Percentiles rank a stretch among this genome's conserved stretches.
Evolutionary conservation across 2,113 vertebrate genomes (phyloP).

Genomic region (Thalassarche chlororhynchos): DNA sequence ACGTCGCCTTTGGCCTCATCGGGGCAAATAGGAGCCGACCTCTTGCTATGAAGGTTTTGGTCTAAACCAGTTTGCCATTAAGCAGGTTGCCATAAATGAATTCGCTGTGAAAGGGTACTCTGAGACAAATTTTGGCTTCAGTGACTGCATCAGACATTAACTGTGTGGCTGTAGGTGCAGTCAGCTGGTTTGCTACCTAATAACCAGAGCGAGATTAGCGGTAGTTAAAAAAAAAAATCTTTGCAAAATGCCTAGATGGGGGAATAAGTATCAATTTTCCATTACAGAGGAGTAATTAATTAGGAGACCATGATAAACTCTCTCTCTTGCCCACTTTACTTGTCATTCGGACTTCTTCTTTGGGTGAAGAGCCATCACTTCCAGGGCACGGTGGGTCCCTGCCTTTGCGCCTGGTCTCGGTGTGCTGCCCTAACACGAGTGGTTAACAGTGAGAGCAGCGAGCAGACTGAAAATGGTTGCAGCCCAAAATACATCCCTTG

Average conservation of each 20-base stretch:
- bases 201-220: neutral
- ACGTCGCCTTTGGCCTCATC: neutral
- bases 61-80: neutral
- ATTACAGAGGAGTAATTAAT: neutral
- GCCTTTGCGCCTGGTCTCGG: neutral
- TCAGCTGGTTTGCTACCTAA: neutral
- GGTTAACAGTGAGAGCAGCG: fast-evolving
- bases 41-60: neutral
- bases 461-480: neutral
- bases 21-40: neutral
- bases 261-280: neutral
- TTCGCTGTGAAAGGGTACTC: neutral
- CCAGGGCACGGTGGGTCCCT: neutral
- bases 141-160: neutral
- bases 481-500: neutral
- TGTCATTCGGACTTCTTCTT: neutral
- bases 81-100: neutral
- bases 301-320: neutral
- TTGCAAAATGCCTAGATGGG: neutral
- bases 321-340: neutral
- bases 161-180: neutral
- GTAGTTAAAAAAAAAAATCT: neutral
- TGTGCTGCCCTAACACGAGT: fast-evolving
- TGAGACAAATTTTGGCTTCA: neutral
- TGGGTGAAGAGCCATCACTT: neutral